phyloP scores from a whole-genome alignment of 2,113 vertebrate species.

The Gorsachius goisagi region DNA sequence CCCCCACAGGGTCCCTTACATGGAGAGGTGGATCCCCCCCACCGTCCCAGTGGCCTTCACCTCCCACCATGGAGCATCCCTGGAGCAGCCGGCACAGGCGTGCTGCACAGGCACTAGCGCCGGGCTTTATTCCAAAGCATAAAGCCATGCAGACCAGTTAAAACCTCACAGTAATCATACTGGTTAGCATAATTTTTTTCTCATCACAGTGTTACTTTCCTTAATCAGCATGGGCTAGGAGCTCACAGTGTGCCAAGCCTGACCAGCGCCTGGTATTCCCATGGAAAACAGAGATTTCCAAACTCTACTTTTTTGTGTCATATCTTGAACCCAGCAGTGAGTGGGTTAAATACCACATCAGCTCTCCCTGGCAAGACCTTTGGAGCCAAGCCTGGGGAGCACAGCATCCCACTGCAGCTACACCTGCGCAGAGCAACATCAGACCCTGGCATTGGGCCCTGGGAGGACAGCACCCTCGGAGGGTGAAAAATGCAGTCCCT shows the following conservation, averaged over 20 bases:
- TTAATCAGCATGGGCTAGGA: background rate
- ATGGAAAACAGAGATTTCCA: background rate
- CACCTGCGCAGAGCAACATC: background rate
- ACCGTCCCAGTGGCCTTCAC: background rate
- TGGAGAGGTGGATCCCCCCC: background rate
- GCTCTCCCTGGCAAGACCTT: background rate
- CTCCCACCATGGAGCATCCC: background rate
- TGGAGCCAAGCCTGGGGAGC: background rate
- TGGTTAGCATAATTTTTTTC: background rate
- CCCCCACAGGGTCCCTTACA: background rate
- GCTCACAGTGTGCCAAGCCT: background rate
- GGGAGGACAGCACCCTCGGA: accelerated
- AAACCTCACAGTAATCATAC: background rate
- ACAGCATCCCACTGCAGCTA: background rate
- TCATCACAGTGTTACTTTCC: background rate
- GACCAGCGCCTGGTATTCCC: background rate
- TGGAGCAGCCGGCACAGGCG: background rate
- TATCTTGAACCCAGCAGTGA: background rate
- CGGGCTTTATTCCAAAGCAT: background rate
- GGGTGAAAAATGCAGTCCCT: background rate
- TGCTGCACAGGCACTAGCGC: background rate
- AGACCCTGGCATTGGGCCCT: accelerated
- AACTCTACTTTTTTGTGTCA: background rate
- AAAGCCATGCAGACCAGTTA: background rate
- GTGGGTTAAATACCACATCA: background rate